phyloP scores from a whole-genome alignment of 2,113 vertebrate genomes.

The Gobiocypris rarus region DNA sequence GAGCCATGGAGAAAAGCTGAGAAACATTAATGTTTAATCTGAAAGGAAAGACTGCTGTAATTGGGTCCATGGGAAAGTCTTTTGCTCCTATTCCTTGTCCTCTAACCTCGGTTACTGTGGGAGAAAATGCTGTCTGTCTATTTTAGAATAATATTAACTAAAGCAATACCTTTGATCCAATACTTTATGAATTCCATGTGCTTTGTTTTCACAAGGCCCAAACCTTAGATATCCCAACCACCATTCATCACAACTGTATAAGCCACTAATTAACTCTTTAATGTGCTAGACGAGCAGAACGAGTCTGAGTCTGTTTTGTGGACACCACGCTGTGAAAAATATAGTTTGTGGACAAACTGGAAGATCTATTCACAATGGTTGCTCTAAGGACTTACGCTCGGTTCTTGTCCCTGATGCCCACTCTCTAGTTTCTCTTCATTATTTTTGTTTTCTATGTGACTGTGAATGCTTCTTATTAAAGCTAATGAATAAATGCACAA shows the following conservation, averaged over 20 bases:
- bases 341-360: constrained; percentile 41
- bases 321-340: background rate
- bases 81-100: constrained; percentile 39
- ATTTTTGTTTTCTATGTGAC: constrained; percentile 40
- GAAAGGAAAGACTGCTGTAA: constrained; percentile 38
- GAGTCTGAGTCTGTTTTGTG: background rate
- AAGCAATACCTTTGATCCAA: constrained; percentile 17
- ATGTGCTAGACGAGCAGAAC: background rate
- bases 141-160: constrained; percentile 3
- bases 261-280: background rate
- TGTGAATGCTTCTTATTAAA: constrained; percentile 42
- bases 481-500: constrained; percentile 49
- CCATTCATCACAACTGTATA: background rate
- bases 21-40: constrained; percentile 56
- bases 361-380: constrained; percentile 45
- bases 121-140: constrained; percentile 46
- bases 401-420: constrained; percentile 38
- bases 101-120: constrained; percentile 42
- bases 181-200: constrained; percentile 5
- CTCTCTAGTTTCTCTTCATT: constrained; percentile 54
- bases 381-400: constrained; percentile 29
- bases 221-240: background rate
- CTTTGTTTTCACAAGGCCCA: background rate
- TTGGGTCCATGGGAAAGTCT: constrained; percentile 44
- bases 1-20: constrained; percentile 36